Conservation (phyloP, 1,140 invertebrate species). For the Drosophila ficusphila region DNA sequence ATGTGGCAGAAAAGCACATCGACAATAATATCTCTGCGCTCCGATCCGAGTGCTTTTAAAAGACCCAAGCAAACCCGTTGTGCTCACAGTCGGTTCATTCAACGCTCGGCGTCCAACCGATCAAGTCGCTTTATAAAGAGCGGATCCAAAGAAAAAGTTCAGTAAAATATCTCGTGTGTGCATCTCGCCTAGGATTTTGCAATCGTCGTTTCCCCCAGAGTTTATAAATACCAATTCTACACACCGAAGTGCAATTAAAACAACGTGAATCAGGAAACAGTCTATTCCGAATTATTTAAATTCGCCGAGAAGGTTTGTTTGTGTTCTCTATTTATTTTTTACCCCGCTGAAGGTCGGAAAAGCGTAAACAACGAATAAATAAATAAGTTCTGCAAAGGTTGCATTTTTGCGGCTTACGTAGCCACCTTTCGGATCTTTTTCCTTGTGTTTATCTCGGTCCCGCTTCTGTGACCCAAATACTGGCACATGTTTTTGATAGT, state of each 20-base stretch:
- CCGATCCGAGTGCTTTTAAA: slow-evolving; percentile 29
- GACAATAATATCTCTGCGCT: slow-evolving; percentile 4
- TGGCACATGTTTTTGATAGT: slow-evolving; percentile 36
- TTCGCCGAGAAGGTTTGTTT: slow-evolving; percentile 46
- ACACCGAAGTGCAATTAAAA: slow-evolving; percentile 33
- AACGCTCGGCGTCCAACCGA: slow-evolving; percentile 64
- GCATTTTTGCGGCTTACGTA: slow-evolving; percentile 27
- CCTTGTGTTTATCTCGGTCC: not conserved
- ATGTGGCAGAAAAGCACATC: slow-evolving; percentile 7
- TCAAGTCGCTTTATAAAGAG: slow-evolving; percentile 58
- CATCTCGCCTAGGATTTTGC: slow-evolving; percentile 28
- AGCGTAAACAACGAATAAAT: slow-evolving; percentile 14
- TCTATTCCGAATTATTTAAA: slow-evolving; percentile 10
- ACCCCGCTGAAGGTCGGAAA: slow-evolving; percentile 25
- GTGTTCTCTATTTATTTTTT: slow-evolving; percentile 1
- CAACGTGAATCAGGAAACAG: slow-evolving; percentile 4
- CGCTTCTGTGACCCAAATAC: slow-evolving; percentile 26
- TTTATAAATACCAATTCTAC: slow-evolving; percentile 32
- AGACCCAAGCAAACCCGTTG: slow-evolving; percentile 66
- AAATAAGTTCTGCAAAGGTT: slow-evolving; percentile 11
- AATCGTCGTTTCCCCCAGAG: slow-evolving; percentile 8
- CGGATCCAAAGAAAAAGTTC: slow-evolving; percentile 1
- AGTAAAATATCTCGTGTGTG: slow-evolving; percentile 17
- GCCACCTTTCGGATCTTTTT: slow-evolving; percentile 16
- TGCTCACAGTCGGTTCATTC: slow-evolving; percentile 62